Conservation (phyloP, 2,797 vertebrate species). For the Crenuchus spilurus region DNA sequence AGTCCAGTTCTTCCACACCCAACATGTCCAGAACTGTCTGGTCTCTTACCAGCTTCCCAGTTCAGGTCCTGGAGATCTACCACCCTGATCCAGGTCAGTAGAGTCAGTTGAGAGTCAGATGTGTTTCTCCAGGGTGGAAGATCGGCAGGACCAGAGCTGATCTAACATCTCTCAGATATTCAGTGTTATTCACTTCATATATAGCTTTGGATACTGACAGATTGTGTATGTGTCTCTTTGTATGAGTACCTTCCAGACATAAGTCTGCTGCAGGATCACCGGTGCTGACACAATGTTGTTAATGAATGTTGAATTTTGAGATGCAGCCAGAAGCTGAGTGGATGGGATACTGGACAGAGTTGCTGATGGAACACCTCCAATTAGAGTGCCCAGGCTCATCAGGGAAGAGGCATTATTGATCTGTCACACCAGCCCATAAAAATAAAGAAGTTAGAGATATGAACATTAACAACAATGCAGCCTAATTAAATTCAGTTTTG, state of each 20-base stretch:
- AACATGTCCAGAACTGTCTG: no score
- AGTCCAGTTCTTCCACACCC: no score
- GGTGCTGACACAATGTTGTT: conserved; percentile 64
- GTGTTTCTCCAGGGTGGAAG: no score
- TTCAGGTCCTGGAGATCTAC: no score
- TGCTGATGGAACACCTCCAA: conserved; percentile 62
- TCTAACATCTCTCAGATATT: no score
- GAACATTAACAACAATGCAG: no score
- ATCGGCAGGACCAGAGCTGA: no score
- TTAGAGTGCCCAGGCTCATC: conserved; percentile 65
- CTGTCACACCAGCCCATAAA: conserved; percentile 50
- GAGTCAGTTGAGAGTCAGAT: no score
- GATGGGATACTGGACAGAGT: conserved; percentile 51
- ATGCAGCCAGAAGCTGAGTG: conserved; percentile 48
- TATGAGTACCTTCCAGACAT: conserved; percentile 62
- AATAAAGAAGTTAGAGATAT: not conserved
- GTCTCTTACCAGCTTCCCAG: no score
- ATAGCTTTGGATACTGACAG: not conserved
- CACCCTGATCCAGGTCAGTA: no score
- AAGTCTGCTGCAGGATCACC: conserved; percentile 43
- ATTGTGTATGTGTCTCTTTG: not conserved
- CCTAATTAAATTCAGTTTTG: not conserved
- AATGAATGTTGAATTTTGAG: conserved; percentile 60
- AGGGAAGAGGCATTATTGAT: conserved; percentile 55
- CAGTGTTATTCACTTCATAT: not conserved